Base-by-base conservation (phyloP, 2,797 vertebrate species). In the Poliocrania exsul region DNA sequence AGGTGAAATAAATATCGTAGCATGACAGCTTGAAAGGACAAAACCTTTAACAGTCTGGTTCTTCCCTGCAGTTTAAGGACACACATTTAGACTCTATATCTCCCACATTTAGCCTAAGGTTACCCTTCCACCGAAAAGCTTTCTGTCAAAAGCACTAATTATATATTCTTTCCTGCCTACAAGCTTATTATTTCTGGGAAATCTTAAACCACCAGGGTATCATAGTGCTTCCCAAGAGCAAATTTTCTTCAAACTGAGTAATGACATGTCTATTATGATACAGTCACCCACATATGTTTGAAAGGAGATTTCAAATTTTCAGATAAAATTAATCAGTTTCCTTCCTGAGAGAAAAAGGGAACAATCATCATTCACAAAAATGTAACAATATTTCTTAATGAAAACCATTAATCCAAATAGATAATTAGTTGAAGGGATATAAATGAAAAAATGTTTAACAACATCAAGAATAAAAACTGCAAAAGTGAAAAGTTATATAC, bases 181-280 rank as follows among this genome's bases (percentile, higher is more conserved):
- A 20, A 69, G 11, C 62, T 91, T 89, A 93, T 92, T 91, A 86
- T 62, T 74, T 74, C 35, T 83, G 61, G 26, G 72, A 96, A 93
- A 72, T 92, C 72, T 81, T 75, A 83, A 83, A 42, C 38, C 79
- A 65, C 38, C 49, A 31, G n/a, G 9, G 26, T 62, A 72, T 78
- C 70, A 28, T 5, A 86, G 60, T 70, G 29, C 13, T 78, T 46
- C 60, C 67, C 20, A 86, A 87, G 19, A 20, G 80, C 14, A 71
- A 94, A 65, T 83, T 69, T 65, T 66, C 25, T 26, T 61, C 60
- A 71, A 73, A 73, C 8, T 49, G 37, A 89, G 5, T 60, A 81
- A 92, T 57, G 28, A 11, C 16, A 71, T 6, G 0, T 62, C n/a
- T 82, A 28, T 69, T 87, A 74, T n/a, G 46, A 81, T 31, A 86